A percentile compares a stretch with the other conserved stretches of the same genome.
These are phyloP conservation scores for Gallinago paraguaiae DNA, from an alignment of 2,113 vertebrate species.

Conservation along the genomic window DNA sequence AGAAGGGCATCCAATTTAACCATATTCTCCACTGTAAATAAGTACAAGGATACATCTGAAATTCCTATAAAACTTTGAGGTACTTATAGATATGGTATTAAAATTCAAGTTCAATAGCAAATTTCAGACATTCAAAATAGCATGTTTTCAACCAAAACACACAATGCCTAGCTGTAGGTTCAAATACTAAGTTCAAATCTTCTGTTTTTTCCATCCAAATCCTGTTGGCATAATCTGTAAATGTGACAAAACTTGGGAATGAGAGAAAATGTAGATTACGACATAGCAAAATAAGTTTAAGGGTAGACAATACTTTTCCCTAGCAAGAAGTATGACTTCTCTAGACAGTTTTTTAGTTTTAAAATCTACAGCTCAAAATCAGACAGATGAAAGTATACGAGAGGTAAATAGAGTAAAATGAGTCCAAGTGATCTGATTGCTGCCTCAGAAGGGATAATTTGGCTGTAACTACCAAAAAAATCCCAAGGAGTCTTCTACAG, in stretches of 20 bases:
- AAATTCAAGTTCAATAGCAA: background rate
- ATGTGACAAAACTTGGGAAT: background rate
- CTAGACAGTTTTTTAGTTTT: background rate
- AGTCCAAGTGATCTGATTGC: accelerated
- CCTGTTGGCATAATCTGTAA: background rate
- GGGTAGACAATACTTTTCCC: background rate
- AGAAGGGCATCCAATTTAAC: background rate
- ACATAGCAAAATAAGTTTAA: background rate
- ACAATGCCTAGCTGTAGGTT: background rate
- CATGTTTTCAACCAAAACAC: background rate
- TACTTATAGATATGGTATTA: background rate
- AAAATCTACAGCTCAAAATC: background rate
- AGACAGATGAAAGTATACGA: background rate
- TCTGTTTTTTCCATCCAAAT: background rate
- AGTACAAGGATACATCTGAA: background rate
- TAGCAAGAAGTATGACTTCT: background rate
- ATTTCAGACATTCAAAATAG: background rate
- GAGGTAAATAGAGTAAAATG: background rate
- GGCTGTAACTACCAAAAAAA: background rate
- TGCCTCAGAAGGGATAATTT: background rate
- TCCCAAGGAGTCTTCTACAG: background rate
- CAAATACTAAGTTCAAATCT: background rate
- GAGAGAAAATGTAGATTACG: background rate
- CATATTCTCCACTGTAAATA: background rate
- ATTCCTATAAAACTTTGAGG: background rate